These are phyloP conservation scores for Malaclemys terrapin DNA, from an alignment of 2,113 vertebrate genomes.

Conservation along the genomic window DNA sequence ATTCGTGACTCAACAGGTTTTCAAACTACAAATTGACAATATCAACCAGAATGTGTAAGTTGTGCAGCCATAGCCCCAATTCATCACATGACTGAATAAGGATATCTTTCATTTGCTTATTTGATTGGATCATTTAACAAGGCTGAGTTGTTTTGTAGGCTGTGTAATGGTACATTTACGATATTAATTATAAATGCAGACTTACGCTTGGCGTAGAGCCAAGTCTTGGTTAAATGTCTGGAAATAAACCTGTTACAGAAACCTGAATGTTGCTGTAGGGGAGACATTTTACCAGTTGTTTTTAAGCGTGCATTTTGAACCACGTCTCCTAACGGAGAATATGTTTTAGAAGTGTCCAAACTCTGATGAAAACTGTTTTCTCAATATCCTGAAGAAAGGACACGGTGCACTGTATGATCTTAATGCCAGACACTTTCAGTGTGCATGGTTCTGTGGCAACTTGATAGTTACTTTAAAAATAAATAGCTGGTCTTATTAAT, in stretches of 20 bases:
- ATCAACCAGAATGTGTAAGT: not conserved
- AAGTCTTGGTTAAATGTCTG: not conserved
- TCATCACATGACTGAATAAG: not conserved
- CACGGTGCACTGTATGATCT: fast-evolving
- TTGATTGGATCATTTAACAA: not conserved
- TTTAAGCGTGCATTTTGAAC: not conserved
- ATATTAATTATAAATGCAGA: not conserved
- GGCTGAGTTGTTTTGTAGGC: not conserved
- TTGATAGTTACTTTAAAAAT: not conserved
- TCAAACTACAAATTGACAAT: not conserved
- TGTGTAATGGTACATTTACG: not conserved
- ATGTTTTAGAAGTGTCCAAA: not conserved
- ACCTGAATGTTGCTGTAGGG: not conserved
- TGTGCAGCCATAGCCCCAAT: not conserved
- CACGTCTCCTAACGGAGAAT: not conserved
- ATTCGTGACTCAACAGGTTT: not conserved
- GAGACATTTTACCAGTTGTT: not conserved
- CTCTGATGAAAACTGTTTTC: not conserved
- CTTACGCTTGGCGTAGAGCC: not conserved
- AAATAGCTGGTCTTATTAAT: fast-evolving
- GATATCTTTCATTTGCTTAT: fast-evolving
- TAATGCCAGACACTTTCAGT: not conserved
- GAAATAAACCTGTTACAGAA: not conserved
- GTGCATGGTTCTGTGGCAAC: fast-evolving
- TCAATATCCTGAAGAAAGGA: fast-evolving